A percentile compares a stretch with the other conserved stretches of the same genome.
Evolutionary conservation across 2,888 invertebrate genomes (phyloP).

Genomic region (Sarcophaga caerulescens): DNA sequence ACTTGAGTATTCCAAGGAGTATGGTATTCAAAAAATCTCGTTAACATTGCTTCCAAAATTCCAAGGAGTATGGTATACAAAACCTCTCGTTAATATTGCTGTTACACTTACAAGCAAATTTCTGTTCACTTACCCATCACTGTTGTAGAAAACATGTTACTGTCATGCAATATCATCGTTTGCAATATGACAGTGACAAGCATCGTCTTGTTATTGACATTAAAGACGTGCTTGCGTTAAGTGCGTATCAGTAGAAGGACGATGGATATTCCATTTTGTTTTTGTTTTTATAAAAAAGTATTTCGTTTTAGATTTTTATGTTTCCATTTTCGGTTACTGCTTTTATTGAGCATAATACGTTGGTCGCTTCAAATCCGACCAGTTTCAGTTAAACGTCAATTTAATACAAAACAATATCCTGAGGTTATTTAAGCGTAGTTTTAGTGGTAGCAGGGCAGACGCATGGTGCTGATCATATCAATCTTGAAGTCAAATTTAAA

Average conservation of each 20-base stretch:
- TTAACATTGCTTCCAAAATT: background rate
- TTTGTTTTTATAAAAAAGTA: conserved; percentile 21
- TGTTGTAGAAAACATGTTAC: conserved; percentile 9
- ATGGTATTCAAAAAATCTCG: background rate
- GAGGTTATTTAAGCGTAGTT: too few relatives aligned
- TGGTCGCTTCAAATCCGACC: background rate
- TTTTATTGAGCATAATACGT: conserved; percentile 12
- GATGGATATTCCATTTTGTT: background rate
- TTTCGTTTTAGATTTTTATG: conserved; percentile 54
- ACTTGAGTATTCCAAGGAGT: background rate
- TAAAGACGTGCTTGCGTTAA: conserved; percentile 58
- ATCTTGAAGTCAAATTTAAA: too few relatives aligned
- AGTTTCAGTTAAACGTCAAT: too few relatives aligned
- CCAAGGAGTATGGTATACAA: background rate
- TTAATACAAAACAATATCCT: too few relatives aligned
- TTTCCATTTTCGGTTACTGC: conserved; percentile 29
- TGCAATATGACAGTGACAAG: conserved; percentile 39
- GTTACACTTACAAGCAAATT: too few relatives aligned
- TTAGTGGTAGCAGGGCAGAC: too few relatives aligned
- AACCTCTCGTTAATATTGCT: background rate
- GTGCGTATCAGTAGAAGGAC: conserved; percentile 49
- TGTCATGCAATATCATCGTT: conserved; percentile 4
- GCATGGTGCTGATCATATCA: too few relatives aligned
- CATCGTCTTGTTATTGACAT: conserved; percentile 37
- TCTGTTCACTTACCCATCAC: background rate